Conservation (phyloP, 2,888 invertebrate genomes). For the Anaspis maculata region DNA sequence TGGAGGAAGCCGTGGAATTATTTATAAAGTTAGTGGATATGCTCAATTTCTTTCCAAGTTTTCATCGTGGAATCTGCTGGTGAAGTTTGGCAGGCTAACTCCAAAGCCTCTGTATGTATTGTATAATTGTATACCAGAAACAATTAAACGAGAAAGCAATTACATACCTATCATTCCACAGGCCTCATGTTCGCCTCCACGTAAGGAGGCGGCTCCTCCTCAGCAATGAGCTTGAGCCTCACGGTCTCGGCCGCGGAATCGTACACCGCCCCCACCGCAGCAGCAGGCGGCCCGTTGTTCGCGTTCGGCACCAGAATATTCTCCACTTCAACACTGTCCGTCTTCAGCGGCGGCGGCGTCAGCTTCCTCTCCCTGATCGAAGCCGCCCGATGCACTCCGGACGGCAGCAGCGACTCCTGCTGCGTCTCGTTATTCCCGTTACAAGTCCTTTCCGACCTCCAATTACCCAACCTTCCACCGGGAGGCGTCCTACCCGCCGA, state of each 20-base stretch:
- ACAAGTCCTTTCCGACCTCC: constrained; percentile 61
- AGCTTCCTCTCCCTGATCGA: constrained; percentile 42
- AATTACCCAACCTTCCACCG: constrained; percentile 45
- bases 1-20: no score
- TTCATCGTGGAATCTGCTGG: no score
- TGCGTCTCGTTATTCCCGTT: constrained; percentile 70
- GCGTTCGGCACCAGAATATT: constrained; percentile 45
- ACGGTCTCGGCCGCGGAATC: constrained; percentile 41
- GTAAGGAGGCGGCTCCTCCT: constrained; percentile 39
- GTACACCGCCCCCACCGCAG: constrained; percentile 35
- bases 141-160: no score
- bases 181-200: constrained; percentile 15
- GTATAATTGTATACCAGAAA: no score
- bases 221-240: constrained; percentile 39
- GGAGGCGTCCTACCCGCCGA: constrained; percentile 31
- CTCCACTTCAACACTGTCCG: constrained; percentile 51
- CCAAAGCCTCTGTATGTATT: no score
- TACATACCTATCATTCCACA: no score
- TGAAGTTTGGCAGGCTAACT: no score
- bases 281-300: no score
- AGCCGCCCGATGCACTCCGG: constrained; percentile 48
- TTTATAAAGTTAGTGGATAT: no score
- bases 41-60: no score
- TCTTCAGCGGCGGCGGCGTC: constrained; percentile 38
- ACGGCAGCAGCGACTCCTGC: constrained; percentile 43